Conservation (phyloP, 2,797 vertebrate genomes). For the Benthosema pterotum region DNA sequence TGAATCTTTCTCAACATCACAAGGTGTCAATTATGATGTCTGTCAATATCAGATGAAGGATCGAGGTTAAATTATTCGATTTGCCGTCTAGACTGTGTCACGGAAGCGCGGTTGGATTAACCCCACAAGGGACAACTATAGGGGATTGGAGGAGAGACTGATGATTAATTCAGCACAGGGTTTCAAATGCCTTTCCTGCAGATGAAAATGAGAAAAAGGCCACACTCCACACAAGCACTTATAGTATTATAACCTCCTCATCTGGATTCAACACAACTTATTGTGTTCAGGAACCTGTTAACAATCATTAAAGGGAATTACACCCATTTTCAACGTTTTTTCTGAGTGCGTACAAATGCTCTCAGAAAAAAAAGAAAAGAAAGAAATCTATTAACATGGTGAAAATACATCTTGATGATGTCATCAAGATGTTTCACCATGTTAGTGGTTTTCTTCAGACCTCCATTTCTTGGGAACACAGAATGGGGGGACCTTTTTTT, state of each 20-base stretch:
- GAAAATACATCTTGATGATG: too few species aligned
- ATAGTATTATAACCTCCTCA: conserved; percentile 15
- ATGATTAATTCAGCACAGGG: conserved; percentile 60
- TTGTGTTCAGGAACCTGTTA: background rate
- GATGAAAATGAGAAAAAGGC: conserved; percentile 48
- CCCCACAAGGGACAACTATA: conserved; percentile 55
- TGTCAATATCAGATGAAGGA: conserved; percentile 27
- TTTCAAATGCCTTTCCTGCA: conserved; percentile 30
- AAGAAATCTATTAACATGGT: too few species aligned
- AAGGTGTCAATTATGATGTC: conserved; percentile 41
- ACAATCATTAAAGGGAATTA: background rate
- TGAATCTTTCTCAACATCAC: conserved; percentile 1
- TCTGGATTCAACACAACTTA: background rate
- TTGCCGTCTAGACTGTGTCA: conserved; percentile 53
- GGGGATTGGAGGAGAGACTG: conserved; percentile 38
- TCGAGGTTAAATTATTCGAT: conserved; percentile 60
- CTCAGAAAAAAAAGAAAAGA: too few species aligned
- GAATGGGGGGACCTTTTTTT: too few species aligned
- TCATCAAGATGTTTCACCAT: too few species aligned
- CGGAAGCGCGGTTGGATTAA: conserved; percentile 50
- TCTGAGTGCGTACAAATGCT: too few species aligned
- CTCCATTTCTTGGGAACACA: too few species aligned
- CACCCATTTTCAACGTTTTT: too few species aligned
- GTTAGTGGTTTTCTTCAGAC: too few species aligned
- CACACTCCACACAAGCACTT: conserved; percentile 34